Evolutionary conservation across 1,140 invertebrate species (phyloP), one percentile per base, ranked within the genome.

Genomic region (Drosophila sucinea): DNA sequence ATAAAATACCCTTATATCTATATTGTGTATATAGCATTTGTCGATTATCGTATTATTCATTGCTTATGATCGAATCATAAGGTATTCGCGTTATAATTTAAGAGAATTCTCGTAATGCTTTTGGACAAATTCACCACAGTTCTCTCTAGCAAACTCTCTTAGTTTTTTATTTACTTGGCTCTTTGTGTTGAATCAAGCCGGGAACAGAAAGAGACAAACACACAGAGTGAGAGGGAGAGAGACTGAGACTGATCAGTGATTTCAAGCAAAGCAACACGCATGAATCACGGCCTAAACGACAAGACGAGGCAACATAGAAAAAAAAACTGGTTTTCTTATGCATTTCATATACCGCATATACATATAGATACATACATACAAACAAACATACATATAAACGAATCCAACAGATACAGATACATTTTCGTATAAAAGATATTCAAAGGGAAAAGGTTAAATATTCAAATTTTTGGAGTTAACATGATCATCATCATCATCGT

Each of bases 311-410:
- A 71, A 67, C 73, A 67, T 58, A 38, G 73, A 81, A 79, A 84
- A 79, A 89, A 83, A 87, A 89, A 89, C 83, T 77, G 83, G 83
- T 87, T 87, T 89, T 73, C 67, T 79, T 81, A 86, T 85, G 81
- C 73, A 81, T 80, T 85, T 83, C 72, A 72, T 67, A 44, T 63
- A 55, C 30, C 63, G 32, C n/a, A 32, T 23, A 33, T 73, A 51
- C 51, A 44, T 64, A 74, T 38, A 75, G 23, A 55, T 38, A 11
- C 11, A 38, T 11, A 38, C 11, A 11, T 38, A 38, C 5, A 1
- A 1, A 35, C 1, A 35, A 7, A 35, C 5, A 35, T 44, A 44
- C 4, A 44, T 44, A 11, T 30, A 58, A 54, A 25, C 32, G 30
- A 32, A 33, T 66, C 30, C 30, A 47, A 51, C 25, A 61, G 8